phyloP scores from a whole-genome alignment of 2,797 vertebrate genomes.

The Lagorchestes hirsutus region DNA sequence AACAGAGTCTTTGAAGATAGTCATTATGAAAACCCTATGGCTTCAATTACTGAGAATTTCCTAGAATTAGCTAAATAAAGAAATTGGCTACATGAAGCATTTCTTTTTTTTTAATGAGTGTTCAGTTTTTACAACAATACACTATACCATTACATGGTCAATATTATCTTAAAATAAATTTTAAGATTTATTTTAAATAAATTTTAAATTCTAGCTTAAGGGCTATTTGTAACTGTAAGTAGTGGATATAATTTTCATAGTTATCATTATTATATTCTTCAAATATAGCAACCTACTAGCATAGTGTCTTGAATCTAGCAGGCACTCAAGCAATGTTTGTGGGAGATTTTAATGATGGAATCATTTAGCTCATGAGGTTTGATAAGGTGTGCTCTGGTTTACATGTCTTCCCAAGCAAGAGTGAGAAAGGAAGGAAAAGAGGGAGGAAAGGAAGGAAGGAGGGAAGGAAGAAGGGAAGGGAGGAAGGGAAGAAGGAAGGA shows the following conservation, averaged over 20 bases:
- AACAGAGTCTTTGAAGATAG: not conserved
- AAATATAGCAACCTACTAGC: not conserved
- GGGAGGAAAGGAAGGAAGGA: not conserved
- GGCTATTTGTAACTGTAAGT: not conserved
- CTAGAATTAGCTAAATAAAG: constrained; percentile 5
- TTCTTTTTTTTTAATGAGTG: constrained; percentile 11
- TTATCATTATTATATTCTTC: constrained; percentile 14
- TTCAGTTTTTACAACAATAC: constrained; percentile 18
- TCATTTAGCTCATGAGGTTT: not conserved
- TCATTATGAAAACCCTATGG: not conserved
- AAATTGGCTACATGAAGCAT: not conserved
- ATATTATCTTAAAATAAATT: not conserved
- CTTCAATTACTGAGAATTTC: not conserved
- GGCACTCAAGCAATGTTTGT: constrained; percentile 3
- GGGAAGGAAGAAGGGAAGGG: not conserved
- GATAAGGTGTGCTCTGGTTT: not conserved
- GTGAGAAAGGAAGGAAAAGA: not conserved
- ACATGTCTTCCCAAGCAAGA: not conserved
- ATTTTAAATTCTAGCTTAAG: not conserved
- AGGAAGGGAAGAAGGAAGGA: not conserved
- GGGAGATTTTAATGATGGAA: not conserved
- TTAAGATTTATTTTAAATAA: not conserved
- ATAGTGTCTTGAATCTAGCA: not conserved
- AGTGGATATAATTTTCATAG: not conserved
- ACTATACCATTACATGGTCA: not conserved